phyloP scores from a whole-genome alignment of 1,140 invertebrate genomes.

The Drosophila oshimai region DNA sequence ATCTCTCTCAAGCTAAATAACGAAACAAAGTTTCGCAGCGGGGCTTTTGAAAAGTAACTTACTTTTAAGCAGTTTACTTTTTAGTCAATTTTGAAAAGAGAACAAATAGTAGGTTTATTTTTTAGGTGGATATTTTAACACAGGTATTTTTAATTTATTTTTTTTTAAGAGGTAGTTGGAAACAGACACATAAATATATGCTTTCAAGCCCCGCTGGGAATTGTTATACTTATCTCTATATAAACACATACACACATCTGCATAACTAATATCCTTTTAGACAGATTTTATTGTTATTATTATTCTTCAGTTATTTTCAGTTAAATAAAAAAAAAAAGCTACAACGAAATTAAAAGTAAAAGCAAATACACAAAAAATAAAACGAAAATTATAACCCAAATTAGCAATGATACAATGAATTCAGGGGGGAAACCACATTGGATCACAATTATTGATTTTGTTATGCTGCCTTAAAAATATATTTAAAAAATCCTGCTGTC shows the following conservation, averaged over 20 bases:
- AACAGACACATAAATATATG: not conserved
- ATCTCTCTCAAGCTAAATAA: constrained; percentile 6
- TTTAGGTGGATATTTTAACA: too few relatives aligned
- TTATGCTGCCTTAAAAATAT: too few relatives aligned
- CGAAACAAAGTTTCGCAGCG: constrained; percentile 19
- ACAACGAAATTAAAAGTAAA: constrained; percentile 8
- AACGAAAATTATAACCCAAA: not conserved
- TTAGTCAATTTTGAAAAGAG: too few relatives aligned
- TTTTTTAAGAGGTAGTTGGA: not conserved
- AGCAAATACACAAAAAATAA: not conserved
- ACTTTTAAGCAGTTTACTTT: not conserved
- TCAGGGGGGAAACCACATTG: constrained; percentile 2
- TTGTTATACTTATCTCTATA: constrained; percentile 24
- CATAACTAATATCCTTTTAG: not conserved
- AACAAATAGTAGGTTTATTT: too few relatives aligned
- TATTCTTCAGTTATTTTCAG: constrained; percentile 19
- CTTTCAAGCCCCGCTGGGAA: not conserved
- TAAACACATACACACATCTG: constrained; percentile 6
- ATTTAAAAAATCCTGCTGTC: not conserved
- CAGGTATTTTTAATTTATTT: not conserved
- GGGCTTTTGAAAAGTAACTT: not conserved
- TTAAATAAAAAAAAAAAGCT: not conserved
- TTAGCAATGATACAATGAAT: not conserved
- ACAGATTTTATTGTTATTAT: constrained; percentile 22
- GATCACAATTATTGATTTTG: not conserved